Percentiles rank a stretch among this genome's conserved stretches.
phyloP scores from a whole-genome alignment of 2,113 vertebrate species.

The Haemorhous mexicanus region DNA sequence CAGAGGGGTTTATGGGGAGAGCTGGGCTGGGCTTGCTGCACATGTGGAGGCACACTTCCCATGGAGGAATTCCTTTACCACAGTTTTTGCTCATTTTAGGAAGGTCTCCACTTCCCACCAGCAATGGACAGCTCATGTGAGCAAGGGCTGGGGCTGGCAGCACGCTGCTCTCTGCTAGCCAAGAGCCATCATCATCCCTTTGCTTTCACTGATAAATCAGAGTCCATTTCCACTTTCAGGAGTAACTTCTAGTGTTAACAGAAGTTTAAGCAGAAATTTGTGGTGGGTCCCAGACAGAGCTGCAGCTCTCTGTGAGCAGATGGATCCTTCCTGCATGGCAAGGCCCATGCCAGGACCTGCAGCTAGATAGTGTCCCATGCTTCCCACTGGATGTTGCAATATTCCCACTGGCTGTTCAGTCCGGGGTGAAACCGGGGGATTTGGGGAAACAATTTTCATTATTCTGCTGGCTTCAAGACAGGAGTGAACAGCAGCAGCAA shows the following conservation, averaged over 20 bases:
- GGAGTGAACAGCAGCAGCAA: background rate
- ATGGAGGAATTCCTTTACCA: background rate
- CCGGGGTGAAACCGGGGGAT: accelerated
- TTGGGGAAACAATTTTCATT: background rate
- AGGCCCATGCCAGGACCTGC: background rate
- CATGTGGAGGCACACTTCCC: background rate
- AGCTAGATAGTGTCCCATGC: background rate
- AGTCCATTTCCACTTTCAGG: background rate
- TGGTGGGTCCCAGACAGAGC: accelerated
- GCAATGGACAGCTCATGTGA: accelerated
- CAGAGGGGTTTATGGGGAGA: background rate
- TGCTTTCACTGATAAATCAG: background rate
- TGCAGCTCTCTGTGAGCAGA: background rate
- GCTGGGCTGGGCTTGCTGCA: background rate
- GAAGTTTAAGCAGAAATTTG: background rate
- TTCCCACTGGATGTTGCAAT: background rate
- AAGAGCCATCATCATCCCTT: background rate
- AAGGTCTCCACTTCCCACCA: background rate
- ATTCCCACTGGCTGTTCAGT: background rate
- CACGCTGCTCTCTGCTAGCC: background rate
- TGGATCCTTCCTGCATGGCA: background rate
- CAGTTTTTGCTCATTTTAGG: background rate
- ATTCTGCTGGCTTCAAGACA: background rate
- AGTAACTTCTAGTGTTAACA: background rate
- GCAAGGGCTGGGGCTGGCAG: background rate